Conservation (phyloP, 2,797 vertebrate genomes). For the Danio kyathit region DNA sequence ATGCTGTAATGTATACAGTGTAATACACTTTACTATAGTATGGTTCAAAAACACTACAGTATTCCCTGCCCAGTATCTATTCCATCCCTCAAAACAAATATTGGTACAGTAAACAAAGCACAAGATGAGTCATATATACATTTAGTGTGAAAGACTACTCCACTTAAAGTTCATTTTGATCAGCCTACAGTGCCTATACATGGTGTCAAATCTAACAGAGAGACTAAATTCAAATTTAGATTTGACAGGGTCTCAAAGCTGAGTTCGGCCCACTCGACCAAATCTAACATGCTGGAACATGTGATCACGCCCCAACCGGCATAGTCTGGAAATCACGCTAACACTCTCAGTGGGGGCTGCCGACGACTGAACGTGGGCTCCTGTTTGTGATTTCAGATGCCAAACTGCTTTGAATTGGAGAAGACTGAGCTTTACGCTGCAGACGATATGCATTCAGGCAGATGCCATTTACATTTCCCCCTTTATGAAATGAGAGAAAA, state of each 20-base stretch:
- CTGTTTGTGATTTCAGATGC: slow-evolving; percentile 25
- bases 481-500: slow-evolving; percentile 48
- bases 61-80: too few species aligned
- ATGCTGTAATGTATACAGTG: neutral
- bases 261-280: slow-evolving; percentile 11
- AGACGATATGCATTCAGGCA: slow-evolving; percentile 26
- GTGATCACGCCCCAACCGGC: slow-evolving; percentile 23
- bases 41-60: too few species aligned
- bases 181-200: neutral
- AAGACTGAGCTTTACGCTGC: neutral
- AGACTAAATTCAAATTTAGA: neutral
- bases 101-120: neutral
- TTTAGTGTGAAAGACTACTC: neutral
- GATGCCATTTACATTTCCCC: slow-evolving; percentile 37
- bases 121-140: neutral
- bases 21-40: too few species aligned
- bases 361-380: slow-evolving; percentile 20
- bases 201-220: slow-evolving; percentile 1
- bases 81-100: too few species aligned
- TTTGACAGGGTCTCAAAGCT: neutral
- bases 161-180: neutral
- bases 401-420: slow-evolving; percentile 22
- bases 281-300: slow-evolving; percentile 32
- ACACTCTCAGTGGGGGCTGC: slow-evolving; percentile 24
- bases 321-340: neutral